These are phyloP conservation scores for Fragum whitleyi DNA, from an alignment of 2,888 invertebrate species.

Conservation along the genomic window DNA sequence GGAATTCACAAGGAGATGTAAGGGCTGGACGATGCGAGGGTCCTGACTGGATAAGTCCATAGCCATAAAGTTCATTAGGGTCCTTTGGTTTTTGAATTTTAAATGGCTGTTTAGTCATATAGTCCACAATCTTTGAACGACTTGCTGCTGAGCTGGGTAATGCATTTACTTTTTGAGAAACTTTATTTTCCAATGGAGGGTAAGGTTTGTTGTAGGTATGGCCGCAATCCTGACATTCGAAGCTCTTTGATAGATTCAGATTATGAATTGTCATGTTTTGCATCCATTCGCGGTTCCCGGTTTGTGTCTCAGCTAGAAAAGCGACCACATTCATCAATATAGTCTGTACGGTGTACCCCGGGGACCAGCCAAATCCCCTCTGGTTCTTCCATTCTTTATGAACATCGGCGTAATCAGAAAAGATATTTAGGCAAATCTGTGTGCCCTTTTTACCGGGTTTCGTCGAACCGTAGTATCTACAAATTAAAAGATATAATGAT, in stretches of 20 bases:
- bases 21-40: slow-evolving; percentile 74
- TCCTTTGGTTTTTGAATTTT: slow-evolving; percentile 64
- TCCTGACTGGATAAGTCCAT: slow-evolving; percentile 77
- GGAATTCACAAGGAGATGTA: slow-evolving; percentile 79
- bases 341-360: slow-evolving; percentile 80
- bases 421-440: slow-evolving; percentile 79
- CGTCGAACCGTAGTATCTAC: slow-evolving; percentile 79
- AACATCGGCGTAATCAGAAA: slow-evolving; percentile 78
- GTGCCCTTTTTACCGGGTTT: slow-evolving; percentile 78
- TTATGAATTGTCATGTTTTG: slow-evolving; percentile 67
- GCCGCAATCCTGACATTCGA: slow-evolving; percentile 77
- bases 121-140: slow-evolving; percentile 76
- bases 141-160: slow-evolving; percentile 24
- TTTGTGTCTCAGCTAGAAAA: slow-evolving; percentile 77
- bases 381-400: slow-evolving; percentile 80
- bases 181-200: slow-evolving; percentile 67
- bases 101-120: slow-evolving; percentile 76
- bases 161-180: slow-evolving; percentile 34
- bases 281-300: slow-evolving; percentile 65
- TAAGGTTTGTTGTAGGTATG: slow-evolving; percentile 76
- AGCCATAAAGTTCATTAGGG: slow-evolving; percentile 75
- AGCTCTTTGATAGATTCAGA: slow-evolving; percentile 70
- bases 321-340: slow-evolving; percentile 79
- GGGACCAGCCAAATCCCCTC: slow-evolving; percentile 79
- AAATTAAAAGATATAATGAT: too few species aligned